phyloP scores from a whole-genome alignment of 1,140 invertebrate species.

The Macrosteles quadrilineatus region DNA sequence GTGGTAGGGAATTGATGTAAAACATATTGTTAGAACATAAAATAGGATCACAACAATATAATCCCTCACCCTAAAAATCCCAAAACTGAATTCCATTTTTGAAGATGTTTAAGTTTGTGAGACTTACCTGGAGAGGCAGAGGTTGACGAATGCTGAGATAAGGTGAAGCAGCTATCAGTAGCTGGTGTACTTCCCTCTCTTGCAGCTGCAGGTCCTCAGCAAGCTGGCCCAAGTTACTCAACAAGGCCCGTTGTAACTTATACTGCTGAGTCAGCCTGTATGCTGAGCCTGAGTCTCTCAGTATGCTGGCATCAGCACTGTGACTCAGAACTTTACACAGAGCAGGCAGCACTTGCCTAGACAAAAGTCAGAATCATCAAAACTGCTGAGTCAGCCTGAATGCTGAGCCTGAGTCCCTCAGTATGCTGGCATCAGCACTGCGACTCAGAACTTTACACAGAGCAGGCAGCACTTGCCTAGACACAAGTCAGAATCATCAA shows the following conservation, averaged over 20 bases:
- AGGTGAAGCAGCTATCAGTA: conserved; percentile 51
- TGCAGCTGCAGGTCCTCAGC: conserved; percentile 55
- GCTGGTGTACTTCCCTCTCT: conserved; percentile 53
- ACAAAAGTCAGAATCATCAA: conserved; percentile 37
- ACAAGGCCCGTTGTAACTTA: conserved; percentile 59
- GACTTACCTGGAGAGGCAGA: conserved; percentile 61
- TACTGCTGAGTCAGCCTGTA: conserved; percentile 62
- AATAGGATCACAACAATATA: too few relatives aligned
- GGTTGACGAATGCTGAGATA: conserved; percentile 64
- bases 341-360: conserved; percentile 62
- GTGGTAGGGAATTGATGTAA: too few relatives aligned
- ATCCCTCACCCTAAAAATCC: too few relatives aligned
- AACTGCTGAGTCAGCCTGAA: background rate
- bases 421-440: conserved; percentile 56
- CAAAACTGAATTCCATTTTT: too few relatives aligned
- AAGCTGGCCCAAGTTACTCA: conserved; percentile 56
- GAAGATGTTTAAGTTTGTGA: too few relatives aligned
- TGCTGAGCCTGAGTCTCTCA: conserved; percentile 57
- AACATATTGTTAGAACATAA: too few relatives aligned
- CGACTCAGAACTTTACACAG: conserved; percentile 56
- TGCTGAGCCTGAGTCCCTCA: conserved; percentile 56
- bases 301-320: conserved; percentile 56
- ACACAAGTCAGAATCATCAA: conserved; percentile 37
- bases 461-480: conserved; percentile 62
- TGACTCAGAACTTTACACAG: conserved; percentile 56